Conservation (phyloP, 2,113 vertebrate species). For the Nestor notabilis region DNA sequence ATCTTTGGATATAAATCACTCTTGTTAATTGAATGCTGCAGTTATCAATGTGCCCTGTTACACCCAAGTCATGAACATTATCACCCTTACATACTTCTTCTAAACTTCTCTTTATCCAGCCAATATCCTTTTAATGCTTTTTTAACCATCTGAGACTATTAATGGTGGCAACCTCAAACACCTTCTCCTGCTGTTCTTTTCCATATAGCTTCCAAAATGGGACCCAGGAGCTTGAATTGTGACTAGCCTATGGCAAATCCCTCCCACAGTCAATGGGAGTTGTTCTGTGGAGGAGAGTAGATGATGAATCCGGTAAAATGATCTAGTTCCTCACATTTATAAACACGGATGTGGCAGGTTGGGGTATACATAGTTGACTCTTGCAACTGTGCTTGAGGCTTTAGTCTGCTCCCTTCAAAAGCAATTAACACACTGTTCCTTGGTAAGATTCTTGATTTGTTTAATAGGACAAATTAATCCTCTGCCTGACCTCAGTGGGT, state of each 20-base stretch:
- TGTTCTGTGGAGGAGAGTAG: background rate
- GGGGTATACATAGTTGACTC: background rate
- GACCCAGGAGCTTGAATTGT: background rate
- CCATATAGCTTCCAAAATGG: background rate
- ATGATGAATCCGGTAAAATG: background rate
- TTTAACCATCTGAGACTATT: background rate
- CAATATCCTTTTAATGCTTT: background rate
- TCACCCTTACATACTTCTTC: background rate
- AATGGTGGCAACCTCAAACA: background rate
- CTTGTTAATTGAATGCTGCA: background rate
- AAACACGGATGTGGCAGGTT: rapidly evolving
- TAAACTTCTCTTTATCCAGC: background rate
- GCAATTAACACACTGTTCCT: background rate
- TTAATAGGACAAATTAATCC: background rate
- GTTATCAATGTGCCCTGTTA: background rate
- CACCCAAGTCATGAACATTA: background rate
- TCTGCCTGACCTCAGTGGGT: background rate
- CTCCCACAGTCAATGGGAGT: background rate
- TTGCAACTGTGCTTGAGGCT: background rate
- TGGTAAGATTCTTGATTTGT: background rate
- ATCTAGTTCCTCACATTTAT: background rate
- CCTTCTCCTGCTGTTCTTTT: background rate
- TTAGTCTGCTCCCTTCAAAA: background rate
- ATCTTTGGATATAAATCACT: background rate
- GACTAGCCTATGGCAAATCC: background rate